These are phyloP conservation scores for Capromys pilorides DNA, from an alignment of 2,797 vertebrate species.

Conservation along the genomic window DNA sequence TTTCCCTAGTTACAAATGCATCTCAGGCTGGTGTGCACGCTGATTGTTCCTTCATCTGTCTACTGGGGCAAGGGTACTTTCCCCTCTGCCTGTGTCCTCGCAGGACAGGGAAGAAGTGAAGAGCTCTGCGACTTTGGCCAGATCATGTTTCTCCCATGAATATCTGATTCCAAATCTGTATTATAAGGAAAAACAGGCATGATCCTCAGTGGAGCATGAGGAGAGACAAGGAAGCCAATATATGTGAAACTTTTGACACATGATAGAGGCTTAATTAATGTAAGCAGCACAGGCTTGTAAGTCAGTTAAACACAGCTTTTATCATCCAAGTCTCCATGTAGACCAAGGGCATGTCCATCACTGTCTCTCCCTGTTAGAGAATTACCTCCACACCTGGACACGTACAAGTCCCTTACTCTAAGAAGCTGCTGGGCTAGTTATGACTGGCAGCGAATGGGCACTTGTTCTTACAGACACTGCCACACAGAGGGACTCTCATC, in stretches of 20 bases:
- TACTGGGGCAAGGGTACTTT: not conserved
- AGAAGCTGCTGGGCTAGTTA: not conserved
- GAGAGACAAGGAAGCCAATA: not conserved
- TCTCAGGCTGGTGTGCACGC: not conserved
- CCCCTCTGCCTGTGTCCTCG: not conserved
- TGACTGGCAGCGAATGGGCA: not conserved
- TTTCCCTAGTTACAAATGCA: not conserved
- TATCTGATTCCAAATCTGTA: not conserved
- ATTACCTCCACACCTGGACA: not conserved
- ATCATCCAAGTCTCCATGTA: not conserved
- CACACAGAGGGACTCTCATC: not conserved
- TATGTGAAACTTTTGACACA: not conserved
- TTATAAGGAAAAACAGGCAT: not conserved
- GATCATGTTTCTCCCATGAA: not conserved
- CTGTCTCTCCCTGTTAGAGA: not conserved
- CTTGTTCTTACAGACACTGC: not conserved
- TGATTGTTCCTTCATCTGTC: not conserved
- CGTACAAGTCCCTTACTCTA: not conserved
- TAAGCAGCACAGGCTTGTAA: not conserved
- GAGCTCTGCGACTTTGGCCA: not conserved
- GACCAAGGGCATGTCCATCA: not conserved
- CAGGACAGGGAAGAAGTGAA: not conserved
- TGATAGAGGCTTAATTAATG: not conserved
- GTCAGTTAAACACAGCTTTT: not conserved
- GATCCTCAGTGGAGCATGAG: not conserved